Evolutionary conservation across 2,888 invertebrate species (phyloP).

Genomic region (Lysandra bellargus): DNA sequence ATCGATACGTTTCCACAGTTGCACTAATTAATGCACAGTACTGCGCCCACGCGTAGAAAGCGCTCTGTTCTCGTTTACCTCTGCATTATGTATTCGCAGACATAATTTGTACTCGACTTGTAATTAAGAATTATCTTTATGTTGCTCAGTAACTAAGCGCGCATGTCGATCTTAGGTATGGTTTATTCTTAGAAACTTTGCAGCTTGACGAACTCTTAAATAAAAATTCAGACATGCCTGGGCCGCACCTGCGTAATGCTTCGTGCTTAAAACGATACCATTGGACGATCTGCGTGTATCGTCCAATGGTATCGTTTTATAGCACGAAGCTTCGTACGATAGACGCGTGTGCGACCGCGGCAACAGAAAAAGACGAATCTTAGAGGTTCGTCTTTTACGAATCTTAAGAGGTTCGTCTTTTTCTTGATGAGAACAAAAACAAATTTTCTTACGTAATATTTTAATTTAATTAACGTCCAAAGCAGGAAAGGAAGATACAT

Average conservation of each 20-base stretch:
- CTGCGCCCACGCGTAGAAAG: slow-evolving; percentile 67
- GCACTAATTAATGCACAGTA: slow-evolving; percentile 63
- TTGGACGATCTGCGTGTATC: too few species aligned
- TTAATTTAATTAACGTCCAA: slow-evolving; percentile 26
- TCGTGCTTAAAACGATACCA: too few species aligned
- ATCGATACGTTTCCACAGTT: slow-evolving; percentile 51
- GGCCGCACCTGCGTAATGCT: too few species aligned
- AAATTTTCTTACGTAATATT: not conserved
- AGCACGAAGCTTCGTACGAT: too few species aligned
- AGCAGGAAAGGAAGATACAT: slow-evolving; percentile 35
- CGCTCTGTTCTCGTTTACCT: slow-evolving; percentile 39
- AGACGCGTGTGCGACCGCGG: too few species aligned
- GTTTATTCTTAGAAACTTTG: not conserved
- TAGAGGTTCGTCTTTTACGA: too few species aligned
- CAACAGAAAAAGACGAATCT: too few species aligned
- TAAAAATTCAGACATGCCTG: not conserved
- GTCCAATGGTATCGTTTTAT: too few species aligned
- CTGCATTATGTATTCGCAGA: slow-evolving; percentile 40
- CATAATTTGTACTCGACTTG: slow-evolving; percentile 32
- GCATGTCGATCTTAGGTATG: not conserved
- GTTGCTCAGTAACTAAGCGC: not conserved
- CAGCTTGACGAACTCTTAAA: not conserved
- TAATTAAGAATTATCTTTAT: slow-evolving; percentile 17
- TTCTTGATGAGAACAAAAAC: not conserved
- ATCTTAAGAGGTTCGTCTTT: not conserved